Percentiles rank a stretch among this genome's conserved stretches.
These are phyloP conservation scores for Camponotus fellah DNA, from an alignment of 2,888 invertebrate genomes.

Conservation along the genomic window DNA sequence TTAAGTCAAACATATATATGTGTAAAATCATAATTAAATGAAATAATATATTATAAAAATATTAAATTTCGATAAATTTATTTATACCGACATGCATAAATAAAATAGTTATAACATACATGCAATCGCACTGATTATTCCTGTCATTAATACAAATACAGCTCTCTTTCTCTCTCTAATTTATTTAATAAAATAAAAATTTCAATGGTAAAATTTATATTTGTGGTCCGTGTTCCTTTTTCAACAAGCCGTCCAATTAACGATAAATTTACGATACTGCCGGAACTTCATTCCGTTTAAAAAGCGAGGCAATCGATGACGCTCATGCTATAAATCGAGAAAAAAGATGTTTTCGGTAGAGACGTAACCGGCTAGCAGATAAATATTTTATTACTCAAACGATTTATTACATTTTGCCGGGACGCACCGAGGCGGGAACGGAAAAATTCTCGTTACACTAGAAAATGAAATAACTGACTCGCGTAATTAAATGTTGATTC, in stretches of 20 bases:
- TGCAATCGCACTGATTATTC: neutral
- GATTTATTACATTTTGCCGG: slow-evolving; percentile 51
- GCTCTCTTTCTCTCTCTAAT: neutral
- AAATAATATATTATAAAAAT: neutral
- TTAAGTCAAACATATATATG: too few species aligned
- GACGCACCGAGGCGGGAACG: slow-evolving; percentile 37
- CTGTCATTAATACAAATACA: slow-evolving; percentile 10
- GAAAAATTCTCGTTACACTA: slow-evolving; percentile 54
- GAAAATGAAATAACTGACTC: slow-evolving; percentile 52
- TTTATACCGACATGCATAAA: slow-evolving; percentile 2
- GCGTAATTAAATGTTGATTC: slow-evolving; percentile 56
- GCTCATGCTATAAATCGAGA: slow-evolving; percentile 44
- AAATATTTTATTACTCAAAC: slow-evolving; percentile 57
- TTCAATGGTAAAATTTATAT: slow-evolving; percentile 5
- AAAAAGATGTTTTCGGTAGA: slow-evolving; percentile 53
- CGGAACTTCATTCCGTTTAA: slow-evolving; percentile 37
- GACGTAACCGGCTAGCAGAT: slow-evolving; percentile 43
- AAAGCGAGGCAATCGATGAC: slow-evolving; percentile 47
- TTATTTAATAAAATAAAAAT: slow-evolving; percentile 34
- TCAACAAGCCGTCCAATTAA: slow-evolving; percentile 31
- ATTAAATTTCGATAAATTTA: neutral
- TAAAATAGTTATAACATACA: neutral
- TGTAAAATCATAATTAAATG: slow-evolving; percentile 9
- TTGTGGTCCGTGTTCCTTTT: slow-evolving; percentile 8
- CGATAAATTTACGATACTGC: slow-evolving; percentile 50